A percentile compares a stretch with the other conserved stretches of the same genome.
phyloP scores from a whole-genome alignment of 2,797 vertebrate genomes.

The Spinus pinus region DNA sequence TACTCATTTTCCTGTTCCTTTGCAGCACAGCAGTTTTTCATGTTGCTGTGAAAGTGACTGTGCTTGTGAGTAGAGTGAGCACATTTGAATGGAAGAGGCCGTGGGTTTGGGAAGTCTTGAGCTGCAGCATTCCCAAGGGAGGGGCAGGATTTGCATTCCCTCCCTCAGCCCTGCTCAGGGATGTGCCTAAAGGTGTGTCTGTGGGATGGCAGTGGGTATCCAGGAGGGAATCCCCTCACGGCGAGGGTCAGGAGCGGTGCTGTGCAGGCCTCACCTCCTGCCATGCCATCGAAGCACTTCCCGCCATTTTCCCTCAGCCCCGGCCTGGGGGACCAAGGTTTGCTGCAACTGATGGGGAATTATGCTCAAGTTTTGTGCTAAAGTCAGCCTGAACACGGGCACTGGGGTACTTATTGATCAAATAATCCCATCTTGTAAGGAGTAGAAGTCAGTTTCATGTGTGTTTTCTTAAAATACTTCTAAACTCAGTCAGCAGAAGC shows the following conservation, averaged over 20 bases:
- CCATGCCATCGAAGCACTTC: rapidly evolving
- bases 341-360: rapidly evolving
- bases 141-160: neutral
- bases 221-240: rapidly evolving
- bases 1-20: neutral
- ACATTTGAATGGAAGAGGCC: neutral
- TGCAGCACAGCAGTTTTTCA: neutral
- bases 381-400: neutral
- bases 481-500: neutral
- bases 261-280: rapidly evolving
- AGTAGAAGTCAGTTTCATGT: neutral
- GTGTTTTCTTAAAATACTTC: neutral
- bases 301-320: neutral
- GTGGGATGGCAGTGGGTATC: neutral
- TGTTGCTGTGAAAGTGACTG: neutral
- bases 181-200: neutral
- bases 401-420: neutral
- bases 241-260: neutral
- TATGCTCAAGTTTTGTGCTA: neutral
- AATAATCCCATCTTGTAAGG: neutral
- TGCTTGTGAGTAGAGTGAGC: neutral
- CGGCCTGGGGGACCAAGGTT: neutral
- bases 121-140: neutral
- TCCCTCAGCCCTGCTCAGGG: neutral
- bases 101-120: neutral